These are phyloP conservation scores for Hydra vulgaris DNA, from an alignment of 30 jellyfish, hydroid and myxozoan species.

Conservation along the genomic window DNA sequence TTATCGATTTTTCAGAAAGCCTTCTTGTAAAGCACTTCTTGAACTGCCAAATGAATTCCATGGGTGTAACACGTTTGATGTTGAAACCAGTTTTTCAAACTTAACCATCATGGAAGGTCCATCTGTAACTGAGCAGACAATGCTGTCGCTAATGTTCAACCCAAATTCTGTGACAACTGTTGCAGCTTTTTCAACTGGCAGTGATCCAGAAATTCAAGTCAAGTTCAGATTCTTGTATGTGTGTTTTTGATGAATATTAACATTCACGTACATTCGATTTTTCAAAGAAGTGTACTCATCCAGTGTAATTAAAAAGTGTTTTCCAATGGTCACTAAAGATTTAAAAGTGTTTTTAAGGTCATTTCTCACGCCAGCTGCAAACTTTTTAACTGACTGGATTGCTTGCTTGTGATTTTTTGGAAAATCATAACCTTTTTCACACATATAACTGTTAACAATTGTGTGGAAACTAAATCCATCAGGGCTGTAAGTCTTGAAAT, in stretches of 20 bases:
- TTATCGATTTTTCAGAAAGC: too few species aligned
- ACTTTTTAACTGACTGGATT: not conserved
- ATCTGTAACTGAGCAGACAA: too few species aligned
- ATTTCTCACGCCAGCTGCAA: not conserved
- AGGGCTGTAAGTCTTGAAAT: not conserved
- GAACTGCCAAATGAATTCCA: too few species aligned
- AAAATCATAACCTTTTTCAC: not conserved
- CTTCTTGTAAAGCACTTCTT: too few species aligned
- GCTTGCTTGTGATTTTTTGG: too few species aligned
- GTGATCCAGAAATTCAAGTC: not conserved
- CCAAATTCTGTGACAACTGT: too few species aligned
- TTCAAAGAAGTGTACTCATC: not conserved
- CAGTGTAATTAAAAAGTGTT: not conserved
- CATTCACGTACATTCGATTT: not conserved
- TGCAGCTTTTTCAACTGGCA: not conserved
- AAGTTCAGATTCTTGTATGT: not conserved
- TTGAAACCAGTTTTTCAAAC: too few species aligned
- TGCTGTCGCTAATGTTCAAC: too few species aligned
- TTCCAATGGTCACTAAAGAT: not conserved
- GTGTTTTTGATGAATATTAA: not conserved
- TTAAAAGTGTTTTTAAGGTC: not conserved
- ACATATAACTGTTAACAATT: too few species aligned
- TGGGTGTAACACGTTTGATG: too few species aligned
- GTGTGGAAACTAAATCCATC: not conserved
- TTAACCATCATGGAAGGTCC: too few species aligned